Percentiles rank a stretch among this genome's conserved stretches.
Evolutionary conservation across 2,888 invertebrate species (phyloP).

Genomic region (Tetheella fluctuosa): DNA sequence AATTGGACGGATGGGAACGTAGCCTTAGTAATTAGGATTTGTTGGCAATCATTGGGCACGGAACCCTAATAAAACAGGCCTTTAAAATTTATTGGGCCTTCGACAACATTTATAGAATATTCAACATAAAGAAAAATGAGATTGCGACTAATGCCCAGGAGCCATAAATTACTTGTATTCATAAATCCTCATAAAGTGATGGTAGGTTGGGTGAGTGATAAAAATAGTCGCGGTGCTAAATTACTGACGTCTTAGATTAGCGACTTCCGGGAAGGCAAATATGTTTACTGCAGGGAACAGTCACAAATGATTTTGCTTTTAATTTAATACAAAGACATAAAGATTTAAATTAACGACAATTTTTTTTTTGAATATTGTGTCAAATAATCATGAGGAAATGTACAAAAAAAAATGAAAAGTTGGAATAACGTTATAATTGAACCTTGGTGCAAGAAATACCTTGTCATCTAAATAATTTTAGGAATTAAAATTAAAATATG

Average conservation of each 20-base stretch:
- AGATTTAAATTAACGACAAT: not conserved
- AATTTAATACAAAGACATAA: not conserved
- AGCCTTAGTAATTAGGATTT: no score
- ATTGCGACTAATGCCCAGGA: no score
- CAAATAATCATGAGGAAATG: no score
- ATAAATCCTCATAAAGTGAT: conserved; percentile 2
- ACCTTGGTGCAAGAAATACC: no score
- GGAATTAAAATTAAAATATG: no score
- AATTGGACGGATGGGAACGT: no score
- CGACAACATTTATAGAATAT: not conserved
- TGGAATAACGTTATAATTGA: no score
- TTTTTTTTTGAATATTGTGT: no score
- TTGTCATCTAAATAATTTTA: no score
- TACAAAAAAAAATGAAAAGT: no score
- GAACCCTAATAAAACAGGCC: not conserved
- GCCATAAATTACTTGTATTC: not conserved
- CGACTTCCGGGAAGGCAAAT: conserved; percentile 1
- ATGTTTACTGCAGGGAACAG: not conserved
- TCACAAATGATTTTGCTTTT: not conserved
- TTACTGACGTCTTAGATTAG: conserved; percentile 1
- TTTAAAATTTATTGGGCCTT: not conserved
- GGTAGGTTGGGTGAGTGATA: not conserved
- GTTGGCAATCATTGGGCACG: no score
- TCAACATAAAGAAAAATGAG: no score
- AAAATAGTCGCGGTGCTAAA: not conserved